phyloP scores from a whole-genome alignment of 2,797 vertebrate genomes.

The Lutjanus campechanus region DNA sequence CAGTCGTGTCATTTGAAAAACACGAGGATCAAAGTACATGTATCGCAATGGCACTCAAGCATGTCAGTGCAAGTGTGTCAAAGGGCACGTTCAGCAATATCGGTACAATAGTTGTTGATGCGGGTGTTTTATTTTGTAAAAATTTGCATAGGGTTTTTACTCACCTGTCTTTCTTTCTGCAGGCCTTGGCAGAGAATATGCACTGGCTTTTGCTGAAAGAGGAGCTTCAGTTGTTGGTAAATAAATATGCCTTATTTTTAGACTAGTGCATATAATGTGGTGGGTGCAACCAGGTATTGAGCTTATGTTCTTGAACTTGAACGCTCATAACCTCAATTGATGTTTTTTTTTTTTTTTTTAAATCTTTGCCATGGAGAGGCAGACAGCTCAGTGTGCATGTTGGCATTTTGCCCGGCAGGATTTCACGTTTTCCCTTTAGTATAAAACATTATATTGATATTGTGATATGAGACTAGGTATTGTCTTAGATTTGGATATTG shows the following conservation, averaged over 20 bases:
- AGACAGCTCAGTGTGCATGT: neutral
- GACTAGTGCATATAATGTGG: neutral
- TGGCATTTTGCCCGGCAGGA: neutral
- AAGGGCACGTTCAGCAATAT: slow-evolving; percentile 43
- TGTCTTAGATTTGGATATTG: too few relatives aligned
- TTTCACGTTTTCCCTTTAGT: neutral
- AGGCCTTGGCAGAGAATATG: slow-evolving; percentile 96
- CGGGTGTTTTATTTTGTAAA: neutral
- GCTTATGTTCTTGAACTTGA: neutral
- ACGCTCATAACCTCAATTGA: neutral
- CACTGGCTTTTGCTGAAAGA: slow-evolving; percentile 95
- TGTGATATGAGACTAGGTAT: too few relatives aligned
- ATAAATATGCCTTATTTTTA: slow-evolving; percentile 42
- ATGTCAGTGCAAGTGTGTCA: slow-evolving; percentile 55
- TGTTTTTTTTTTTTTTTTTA: neutral
- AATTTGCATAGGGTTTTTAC: neutral
- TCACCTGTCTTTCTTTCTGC: slow-evolving; percentile 32
- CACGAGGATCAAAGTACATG: slow-evolving; percentile 61
- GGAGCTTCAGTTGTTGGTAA: slow-evolving; percentile 96
- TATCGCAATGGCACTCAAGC: neutral
- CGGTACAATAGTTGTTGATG: neutral
- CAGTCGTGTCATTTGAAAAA: neutral
- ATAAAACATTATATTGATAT: neutral
- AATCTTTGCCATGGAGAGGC: too few relatives aligned
- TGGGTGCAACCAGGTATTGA: neutral